Evolutionary conservation across 2,797 vertebrate genomes (phyloP), one percentile per base, ranked within the genome.

Genomic region (Betta splendens): DNA sequence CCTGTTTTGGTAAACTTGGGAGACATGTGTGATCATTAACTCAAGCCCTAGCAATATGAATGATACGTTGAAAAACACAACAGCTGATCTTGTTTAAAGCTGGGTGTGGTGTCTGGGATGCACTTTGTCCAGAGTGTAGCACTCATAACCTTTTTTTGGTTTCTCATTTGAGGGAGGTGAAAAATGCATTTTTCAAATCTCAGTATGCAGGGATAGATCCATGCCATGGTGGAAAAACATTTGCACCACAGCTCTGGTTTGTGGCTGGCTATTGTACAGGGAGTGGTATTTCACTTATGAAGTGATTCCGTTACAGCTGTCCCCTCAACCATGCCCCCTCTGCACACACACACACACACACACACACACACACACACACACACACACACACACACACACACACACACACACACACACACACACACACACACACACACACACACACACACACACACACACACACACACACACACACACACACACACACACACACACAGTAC

Each of bases 261-360:
- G 94, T 89, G 93, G 93, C 91, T 86, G 90, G 90, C 92, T 93
- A 89, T 94, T 92, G 88, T 92, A 91, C 91, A 90, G 89, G 89
- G 91, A 92, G 92, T 93, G 92, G 92, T 92, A 93, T 94, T 94
- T 93, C 90, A 93, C 93, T 95, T 93, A 94, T 92, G 91, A 92
- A 93, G 92, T 92, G 91, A 94, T 94, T 94, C 92, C 89, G 89
- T 81, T 92, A 91, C 88, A 91, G 89, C 85, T 87, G 83, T 84
- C 85, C 85, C 85, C 71, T 84, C 75, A 83, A 78, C 80, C 79
- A 73, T 71, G 79, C 82, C 85, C 81, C 79, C 69, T 75, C 77
- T 51, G 77, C 84, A 86, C 75, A 60, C 87, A 87, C 83, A 77
- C 85, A 83, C 77, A 82, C 72, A 49, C 69, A 66, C 51, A 60